Conservation (phyloP, 2,113 vertebrate genomes). For the Vulpes lagopus region DNA sequence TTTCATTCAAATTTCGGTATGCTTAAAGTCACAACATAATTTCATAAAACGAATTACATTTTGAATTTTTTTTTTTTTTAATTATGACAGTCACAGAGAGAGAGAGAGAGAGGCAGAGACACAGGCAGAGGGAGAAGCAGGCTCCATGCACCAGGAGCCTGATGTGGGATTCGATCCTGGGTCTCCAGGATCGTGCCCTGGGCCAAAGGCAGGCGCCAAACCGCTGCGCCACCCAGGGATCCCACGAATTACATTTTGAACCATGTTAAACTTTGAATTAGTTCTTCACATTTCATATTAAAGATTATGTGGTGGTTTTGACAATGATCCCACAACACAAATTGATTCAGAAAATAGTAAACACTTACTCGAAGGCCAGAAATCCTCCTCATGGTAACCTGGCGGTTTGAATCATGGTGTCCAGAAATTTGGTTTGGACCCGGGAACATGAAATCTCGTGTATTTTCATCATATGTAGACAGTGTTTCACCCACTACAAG, state of each 20-base stretch:
- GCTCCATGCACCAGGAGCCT: no score
- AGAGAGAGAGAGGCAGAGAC: no score
- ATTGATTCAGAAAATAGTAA: conserved; percentile 45
- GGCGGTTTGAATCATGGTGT: conserved; percentile 89
- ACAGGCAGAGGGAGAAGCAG: no score
- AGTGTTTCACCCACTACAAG: conserved; percentile 92
- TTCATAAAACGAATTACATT: neutral
- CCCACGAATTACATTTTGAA: neutral
- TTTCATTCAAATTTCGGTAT: conserved; percentile 15
- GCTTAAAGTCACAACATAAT: neutral
- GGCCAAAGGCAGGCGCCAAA: no score
- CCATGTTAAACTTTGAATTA: conserved; percentile 41
- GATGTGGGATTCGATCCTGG: no score
- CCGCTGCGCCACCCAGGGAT: no score
- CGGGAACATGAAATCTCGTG: conserved; percentile 95
- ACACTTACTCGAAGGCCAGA: conserved; percentile 91
- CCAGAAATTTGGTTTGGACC: conserved; percentile 88
- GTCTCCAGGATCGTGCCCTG: no score
- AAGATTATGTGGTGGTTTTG: neutral
- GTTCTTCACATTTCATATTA: neutral
- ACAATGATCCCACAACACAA: neutral
- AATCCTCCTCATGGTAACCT: conserved; percentile 94
- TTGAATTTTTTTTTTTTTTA: no score
- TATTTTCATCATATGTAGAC: conserved; percentile 92
- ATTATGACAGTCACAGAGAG: no score